Conservation (phyloP, 2,797 vertebrate species). For the Austrolebias charrua region DNA sequence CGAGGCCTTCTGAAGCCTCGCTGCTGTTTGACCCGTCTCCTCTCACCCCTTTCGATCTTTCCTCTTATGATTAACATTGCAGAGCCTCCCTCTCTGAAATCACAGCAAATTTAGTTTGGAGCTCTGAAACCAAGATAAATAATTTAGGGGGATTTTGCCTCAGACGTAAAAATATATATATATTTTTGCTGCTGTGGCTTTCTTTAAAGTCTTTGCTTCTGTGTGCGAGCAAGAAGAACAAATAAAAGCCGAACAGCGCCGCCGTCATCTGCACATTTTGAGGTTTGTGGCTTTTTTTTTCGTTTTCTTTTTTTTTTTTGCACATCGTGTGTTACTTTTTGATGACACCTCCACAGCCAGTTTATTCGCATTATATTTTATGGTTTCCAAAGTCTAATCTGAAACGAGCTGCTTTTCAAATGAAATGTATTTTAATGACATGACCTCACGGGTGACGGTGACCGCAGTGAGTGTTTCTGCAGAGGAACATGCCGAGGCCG, state of each 20-base stretch:
- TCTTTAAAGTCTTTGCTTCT: not conserved
- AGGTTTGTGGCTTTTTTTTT: conserved; percentile 54
- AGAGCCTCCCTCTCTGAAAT: conserved; percentile 46
- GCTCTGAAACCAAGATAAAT: conserved; percentile 52
- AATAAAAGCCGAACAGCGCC: conserved; percentile 11
- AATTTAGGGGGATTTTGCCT: conserved; percentile 43
- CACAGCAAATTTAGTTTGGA: conserved; percentile 44
- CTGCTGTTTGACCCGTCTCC: conserved; percentile 61
- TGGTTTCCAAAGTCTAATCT: not conserved
- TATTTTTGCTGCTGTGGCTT: not conserved
- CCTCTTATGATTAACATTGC: conserved; percentile 70
- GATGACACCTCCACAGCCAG: conserved; percentile 28
- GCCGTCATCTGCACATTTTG: conserved; percentile 32
- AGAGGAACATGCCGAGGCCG: conserved; percentile 21
- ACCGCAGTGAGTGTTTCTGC: conserved; percentile 21
- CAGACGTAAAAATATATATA: conserved; percentile 36
- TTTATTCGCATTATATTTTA: not conserved
- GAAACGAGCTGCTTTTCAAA: conserved; percentile 5
- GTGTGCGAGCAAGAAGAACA: not conserved
- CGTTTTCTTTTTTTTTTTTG: conserved; percentile 23
- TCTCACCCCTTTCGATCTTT: conserved; percentile 41
- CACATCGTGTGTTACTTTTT: conserved; percentile 26
- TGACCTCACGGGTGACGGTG: conserved; percentile 4
- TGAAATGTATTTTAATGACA: conserved; percentile 18
- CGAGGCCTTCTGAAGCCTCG: conserved; percentile 73